Conservation (phyloP, 2,797 vertebrate genomes). For the Sebastes alutus region DNA sequence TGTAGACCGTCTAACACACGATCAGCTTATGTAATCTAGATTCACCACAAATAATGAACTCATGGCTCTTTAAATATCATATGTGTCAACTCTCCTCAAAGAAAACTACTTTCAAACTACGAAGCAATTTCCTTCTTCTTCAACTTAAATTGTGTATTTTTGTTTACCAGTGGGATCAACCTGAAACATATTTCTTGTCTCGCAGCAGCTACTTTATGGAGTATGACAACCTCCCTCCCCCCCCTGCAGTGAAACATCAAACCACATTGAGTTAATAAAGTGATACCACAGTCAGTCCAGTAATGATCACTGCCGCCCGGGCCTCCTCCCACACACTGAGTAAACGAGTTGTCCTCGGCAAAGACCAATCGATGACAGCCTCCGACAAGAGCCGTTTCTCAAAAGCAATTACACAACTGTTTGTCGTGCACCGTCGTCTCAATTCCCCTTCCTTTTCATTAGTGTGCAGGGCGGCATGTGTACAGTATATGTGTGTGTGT, state of each 20-base stretch:
- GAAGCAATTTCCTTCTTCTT: neutral
- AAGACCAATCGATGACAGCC: constrained; percentile 71
- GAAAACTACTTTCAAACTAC: neutral
- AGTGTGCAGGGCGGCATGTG: constrained; percentile 32
- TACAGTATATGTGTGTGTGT: neutral
- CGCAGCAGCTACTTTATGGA: neutral
- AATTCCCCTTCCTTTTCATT: constrained; percentile 74
- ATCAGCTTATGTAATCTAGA: constrained; percentile 20
- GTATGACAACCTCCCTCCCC: neutral
- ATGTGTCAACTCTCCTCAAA: neutral
- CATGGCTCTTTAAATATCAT: neutral
- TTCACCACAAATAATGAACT: neutral
- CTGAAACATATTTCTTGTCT: neutral
- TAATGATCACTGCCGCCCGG: constrained; percentile 54
- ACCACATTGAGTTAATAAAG: constrained; percentile 64
- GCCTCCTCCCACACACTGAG: constrained; percentile 67
- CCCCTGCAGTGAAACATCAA: constrained; percentile 30
- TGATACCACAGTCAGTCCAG: constrained; percentile 53
- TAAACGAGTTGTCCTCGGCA: constrained; percentile 58
- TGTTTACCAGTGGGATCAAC: neutral
- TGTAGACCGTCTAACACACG: neutral
- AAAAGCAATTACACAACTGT: constrained; percentile 78
- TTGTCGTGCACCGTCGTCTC: constrained; percentile 65
- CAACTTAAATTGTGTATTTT: neutral
- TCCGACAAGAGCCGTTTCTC: constrained; percentile 65